Evolutionary conservation across 2,888 invertebrate species (phyloP), one percentile per base, ranked within the genome.

Genomic region (Pherbina coryleti): DNA sequence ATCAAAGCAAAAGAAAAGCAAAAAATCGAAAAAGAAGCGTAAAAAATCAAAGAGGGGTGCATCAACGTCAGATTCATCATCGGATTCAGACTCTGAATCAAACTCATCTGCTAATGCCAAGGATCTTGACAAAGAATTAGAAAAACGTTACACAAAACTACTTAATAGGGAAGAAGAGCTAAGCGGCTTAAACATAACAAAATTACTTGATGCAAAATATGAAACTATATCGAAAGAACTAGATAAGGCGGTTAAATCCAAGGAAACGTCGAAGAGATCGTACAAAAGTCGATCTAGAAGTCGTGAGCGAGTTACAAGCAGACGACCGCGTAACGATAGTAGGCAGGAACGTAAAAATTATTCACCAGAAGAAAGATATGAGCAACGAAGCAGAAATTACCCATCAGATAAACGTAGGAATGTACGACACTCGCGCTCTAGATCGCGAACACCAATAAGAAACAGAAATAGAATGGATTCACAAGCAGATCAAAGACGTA

Each of bases 71-170:
- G 82, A 80, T 8, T 72, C 72, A 17, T 34, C 25, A 11, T n/a
- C 49, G 14, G 37, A 76, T 7, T 67, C 75, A 0, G 81, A 82
- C 22, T 82, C 82, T 0, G 75, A 75, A 28, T 53, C 62, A 44
- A 77, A 28, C 76, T 73, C 64, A 28, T 76, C 3, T 66, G 51
- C 72, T 1, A 82, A 90, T 79, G 90, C 90, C 71, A 87, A 88
- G 77, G 91, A 93, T 84, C 89, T 96, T 22, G 95, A 95, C 87
- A 91, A 92, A 80, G 91, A 94, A 83, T 90, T 96, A 75, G 93
- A 94, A 82, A 92, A 92, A 80, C 95, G 94, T 86, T 92, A 94
- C 79, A 94, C 92, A 86, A 92, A 93, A 80, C 89, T 95, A 0
- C 55, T 82, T 8, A 82, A 82, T 17, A 81, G 83, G 9, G 84